Base-by-base conservation (phyloP, 1,140 invertebrate species). In the Drosophila leontia region DNA sequence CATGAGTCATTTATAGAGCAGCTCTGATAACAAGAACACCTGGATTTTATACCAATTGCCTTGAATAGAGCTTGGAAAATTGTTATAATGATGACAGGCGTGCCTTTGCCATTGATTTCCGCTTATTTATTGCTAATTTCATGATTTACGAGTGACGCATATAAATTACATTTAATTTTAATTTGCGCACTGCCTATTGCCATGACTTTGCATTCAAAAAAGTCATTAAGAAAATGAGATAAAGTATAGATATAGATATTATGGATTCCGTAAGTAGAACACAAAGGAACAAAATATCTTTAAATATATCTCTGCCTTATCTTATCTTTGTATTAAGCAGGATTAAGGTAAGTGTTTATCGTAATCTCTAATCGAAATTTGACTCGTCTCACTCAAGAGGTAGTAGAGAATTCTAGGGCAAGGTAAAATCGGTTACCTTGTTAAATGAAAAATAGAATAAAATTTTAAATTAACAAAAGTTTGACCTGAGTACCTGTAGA, bases 111-210 rank as follows among this genome's bases (percentile, higher is more conserved):
- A 3, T 8, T 1, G 7, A 7, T 41, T 62, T 62, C 39, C 12
- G 39, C 29, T 26, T 45, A 15, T 62, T 34, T n/a, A 64, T 61
- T 63, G 32, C 55, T 15, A 63, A 41, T n/a, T 44, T 35, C n/a
- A 26, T 44, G 29, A 44, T 35, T 65, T n/a, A 29, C 19, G 17
- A 42, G 59, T 61, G 37, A 62, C 39, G 62, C 57, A 65, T 65
- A 44, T 62, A 65, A 62, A 65, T 65, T 44, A 62, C 39, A 62
- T 17, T 62, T 63, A 65, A 62, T 45, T 65, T 35, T 17, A 62
- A 35, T 65, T 19, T 35, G 19, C 13, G 29, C 29, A 44, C 29
- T 42, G 55, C 61, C 42, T 29, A n/a, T 7, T 23, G 12, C 2
- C 26, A 34, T 42, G 61, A 62, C 17, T 39, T 26, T 6, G 13